Base-by-base conservation (phyloP, 2,113 vertebrate genomes). In the Ondatra zibethicus region DNA sequence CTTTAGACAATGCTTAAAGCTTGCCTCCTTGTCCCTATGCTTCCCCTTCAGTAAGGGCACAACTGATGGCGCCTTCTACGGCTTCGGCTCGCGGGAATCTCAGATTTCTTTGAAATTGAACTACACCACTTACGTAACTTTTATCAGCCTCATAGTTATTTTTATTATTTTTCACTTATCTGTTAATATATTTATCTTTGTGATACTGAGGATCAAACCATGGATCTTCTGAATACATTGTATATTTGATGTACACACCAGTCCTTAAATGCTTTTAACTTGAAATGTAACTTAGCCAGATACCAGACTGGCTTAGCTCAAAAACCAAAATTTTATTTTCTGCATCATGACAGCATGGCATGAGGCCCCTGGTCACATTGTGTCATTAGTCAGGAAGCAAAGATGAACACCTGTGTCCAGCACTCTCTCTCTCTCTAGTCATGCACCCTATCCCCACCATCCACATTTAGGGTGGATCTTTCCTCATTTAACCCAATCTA, bases 271-370 rank as follows among this genome's bases (percentile, higher is more conserved):
- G 14, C 25, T 89, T 89, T 77, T 39, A 85, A 93, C 78, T n/a
- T 73, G 72, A 86, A 87, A 50, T 89, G 42, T 55, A 90, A 45
- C 55, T 92, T 86, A 78, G 66, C 27, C n/a, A 90, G 78, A 93
- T 58, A 27, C 61, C 68, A 86, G 77, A 11, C 63, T 70, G 27
- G 61, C 23, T 33, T 68, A 63, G 4, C 63, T 90, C 47, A 61
- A 72, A 47, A 5, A 70, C 29, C 23, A n/a, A 78, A 45, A 58
- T 13, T 7, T 65, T 10, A n/a, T 50, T 73, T 75, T 85, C 47
- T 39, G 11, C 19, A 7, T 80, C 36, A 36, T 11, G 39, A 45
- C 23, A 36, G 31, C 42, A 50, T 31, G 45, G 47, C 27, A 4
- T 65, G 42, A 85, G 58, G 4, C 27, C 7, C 58, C 58, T 42